A percentile compares a stretch with the other conserved stretches of the same genome.
phyloP scores from a whole-genome alignment of 2,888 invertebrate genomes.

The Cosmia trapezina region DNA sequence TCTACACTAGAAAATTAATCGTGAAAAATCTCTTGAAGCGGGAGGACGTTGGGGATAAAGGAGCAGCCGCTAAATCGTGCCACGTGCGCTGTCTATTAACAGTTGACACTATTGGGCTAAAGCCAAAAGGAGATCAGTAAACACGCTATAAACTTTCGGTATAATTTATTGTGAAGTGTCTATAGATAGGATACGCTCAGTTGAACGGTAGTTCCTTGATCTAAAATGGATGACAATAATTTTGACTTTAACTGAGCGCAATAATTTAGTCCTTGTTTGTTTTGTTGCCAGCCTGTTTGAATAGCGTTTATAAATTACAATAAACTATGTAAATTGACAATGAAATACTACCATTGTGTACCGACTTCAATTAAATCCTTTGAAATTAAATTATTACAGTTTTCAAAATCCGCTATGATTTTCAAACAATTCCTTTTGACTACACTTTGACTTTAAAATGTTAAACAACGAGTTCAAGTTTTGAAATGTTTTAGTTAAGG shows the following conservation, averaged over 20 bases:
- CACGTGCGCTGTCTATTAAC: conserved; percentile 88
- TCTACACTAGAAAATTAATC: conserved; percentile 87
- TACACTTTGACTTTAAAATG: background rate
- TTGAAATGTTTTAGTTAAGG: no score
- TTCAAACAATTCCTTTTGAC: background rate
- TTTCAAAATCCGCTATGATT: background rate
- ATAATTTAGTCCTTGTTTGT: conserved; percentile 40
- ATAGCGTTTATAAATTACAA: conserved; percentile 30
- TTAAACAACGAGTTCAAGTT: no score
- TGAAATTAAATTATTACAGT: background rate
- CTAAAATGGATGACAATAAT: conserved; percentile 53
- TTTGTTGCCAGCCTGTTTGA: conserved; percentile 33
- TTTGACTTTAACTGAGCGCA: conserved; percentile 27
- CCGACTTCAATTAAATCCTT: background rate
- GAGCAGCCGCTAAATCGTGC: conserved; percentile 82
- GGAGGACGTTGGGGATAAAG: conserved; percentile 74
- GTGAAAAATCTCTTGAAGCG: conserved; percentile 86
- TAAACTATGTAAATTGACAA: conserved; percentile 39
- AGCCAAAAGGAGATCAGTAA: conserved; percentile 78
- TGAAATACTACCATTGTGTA: conserved; percentile 7
- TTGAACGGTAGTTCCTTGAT: conserved; percentile 60
- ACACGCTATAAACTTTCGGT: conserved; percentile 67
- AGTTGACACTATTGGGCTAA: conserved; percentile 86
- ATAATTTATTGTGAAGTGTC: conserved; percentile 67
- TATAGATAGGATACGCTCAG: conserved; percentile 61